Conservation (phyloP, 2,113 vertebrate genomes). For the Micromys minutus region DNA sequence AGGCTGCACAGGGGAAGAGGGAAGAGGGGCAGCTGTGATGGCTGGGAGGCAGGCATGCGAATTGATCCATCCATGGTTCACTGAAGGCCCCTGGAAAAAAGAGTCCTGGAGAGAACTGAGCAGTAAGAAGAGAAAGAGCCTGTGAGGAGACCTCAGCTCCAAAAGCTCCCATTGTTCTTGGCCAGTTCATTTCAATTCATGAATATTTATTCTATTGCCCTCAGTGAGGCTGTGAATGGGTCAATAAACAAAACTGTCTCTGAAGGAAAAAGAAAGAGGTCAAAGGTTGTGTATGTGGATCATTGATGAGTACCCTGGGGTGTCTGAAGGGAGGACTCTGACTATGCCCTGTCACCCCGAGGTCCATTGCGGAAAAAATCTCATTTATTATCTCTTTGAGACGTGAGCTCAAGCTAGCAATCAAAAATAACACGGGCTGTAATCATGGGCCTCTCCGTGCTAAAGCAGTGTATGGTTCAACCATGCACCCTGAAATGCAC, state of each 20-base stretch:
- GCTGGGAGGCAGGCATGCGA: fast-evolving
- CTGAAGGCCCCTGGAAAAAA: background rate
- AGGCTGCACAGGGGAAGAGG: fast-evolving
- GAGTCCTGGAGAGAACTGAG: background rate
- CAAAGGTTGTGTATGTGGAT: constrained; percentile 24
- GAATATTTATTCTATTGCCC: constrained; percentile 6
- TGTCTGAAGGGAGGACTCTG: constrained; percentile 66
- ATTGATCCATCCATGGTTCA: fast-evolving
- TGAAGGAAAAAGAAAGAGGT: background rate
- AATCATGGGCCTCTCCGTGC: constrained; percentile 1
- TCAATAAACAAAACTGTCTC: constrained; percentile 12
- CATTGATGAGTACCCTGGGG: constrained; percentile 67
- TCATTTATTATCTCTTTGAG: background rate
- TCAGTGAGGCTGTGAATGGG: background rate
- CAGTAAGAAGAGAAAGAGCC: background rate
- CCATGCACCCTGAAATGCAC: background rate
- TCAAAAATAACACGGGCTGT: background rate
- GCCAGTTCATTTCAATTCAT: background rate
- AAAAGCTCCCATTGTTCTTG: background rate
- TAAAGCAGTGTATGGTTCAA: background rate
- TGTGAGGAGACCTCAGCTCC: background rate
- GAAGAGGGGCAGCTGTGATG: fast-evolving
- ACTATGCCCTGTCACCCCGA: constrained; percentile 68
- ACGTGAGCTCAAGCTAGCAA: background rate
- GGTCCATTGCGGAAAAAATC: background rate